Percentiles rank a stretch among this genome's conserved stretches.
These are phyloP conservation scores for Pithys albifrons DNA, from an alignment of 2,113 vertebrate genomes.

Conservation along the genomic window DNA sequence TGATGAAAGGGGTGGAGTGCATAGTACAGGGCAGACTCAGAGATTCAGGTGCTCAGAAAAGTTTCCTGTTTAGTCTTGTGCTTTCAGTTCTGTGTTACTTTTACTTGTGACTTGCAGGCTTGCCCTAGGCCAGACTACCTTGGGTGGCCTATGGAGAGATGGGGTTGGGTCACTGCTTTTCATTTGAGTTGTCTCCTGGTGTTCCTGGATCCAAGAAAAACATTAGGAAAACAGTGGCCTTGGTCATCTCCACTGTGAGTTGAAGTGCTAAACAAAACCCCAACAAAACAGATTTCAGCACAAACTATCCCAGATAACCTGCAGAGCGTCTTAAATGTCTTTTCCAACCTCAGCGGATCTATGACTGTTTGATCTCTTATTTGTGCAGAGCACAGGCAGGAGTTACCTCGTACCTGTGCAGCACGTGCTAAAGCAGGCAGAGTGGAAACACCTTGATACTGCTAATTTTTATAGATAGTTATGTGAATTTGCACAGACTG, in stretches of 20 bases:
- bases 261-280: background rate
- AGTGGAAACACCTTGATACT: rapidly evolving
- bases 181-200: too few species aligned
- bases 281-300: background rate
- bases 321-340: background rate
- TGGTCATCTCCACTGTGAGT: background rate
- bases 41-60: background rate
- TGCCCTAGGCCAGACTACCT: background rate
- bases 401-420: rapidly evolving
- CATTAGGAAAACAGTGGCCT: background rate
- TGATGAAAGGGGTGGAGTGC: too few species aligned
- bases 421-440: background rate
- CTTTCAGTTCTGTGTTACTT: background rate
- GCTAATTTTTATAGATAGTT: background rate
- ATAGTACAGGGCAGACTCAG: background rate
- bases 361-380: too few species aligned
- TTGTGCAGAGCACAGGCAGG: background rate
- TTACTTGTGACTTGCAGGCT: background rate
- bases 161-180: background rate
- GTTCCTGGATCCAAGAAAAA: background rate
- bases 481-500: too few species aligned
- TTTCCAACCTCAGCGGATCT: background rate
- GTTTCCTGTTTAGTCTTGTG: background rate
- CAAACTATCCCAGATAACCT: background rate
- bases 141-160: rapidly evolving